Base-by-base conservation (phyloP, 2,888 invertebrate species). In the Smittia aterrima region DNA sequence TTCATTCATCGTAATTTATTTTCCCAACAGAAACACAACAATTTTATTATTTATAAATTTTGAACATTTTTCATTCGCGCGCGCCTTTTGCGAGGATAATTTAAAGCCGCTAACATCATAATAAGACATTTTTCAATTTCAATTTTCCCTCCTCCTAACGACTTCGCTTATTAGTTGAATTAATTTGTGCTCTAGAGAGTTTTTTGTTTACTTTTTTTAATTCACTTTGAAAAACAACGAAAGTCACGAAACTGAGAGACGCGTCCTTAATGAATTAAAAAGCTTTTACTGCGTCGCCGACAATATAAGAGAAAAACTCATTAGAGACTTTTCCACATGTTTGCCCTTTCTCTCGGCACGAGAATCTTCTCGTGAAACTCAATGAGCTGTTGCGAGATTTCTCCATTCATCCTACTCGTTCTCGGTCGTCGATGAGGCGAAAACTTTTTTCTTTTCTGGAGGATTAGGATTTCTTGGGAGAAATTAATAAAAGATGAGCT, bases 21-120 rank as follows among this genome's bases (percentile, higher is more conserved):
- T 40, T 70, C 68, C 25, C 41, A 47, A 16, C 68, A 53, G 25
- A 6, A 47, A 70, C 47, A 53, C 24, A 70, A 70, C 68, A 70
- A 53, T 53, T 67, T 67, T 16, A 53, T 70, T 53, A 70, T 70
- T 70, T 53, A 70, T 70, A 40, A 70, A 70, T 70, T 70, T 53
- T n/a, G n/a, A 47, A 70, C 40, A 70, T 70, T 70, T 70, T 70
- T 53, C 68, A 70, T 47, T 70, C 22, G n/a, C 58, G 38, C 25
- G 9, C 7, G 32, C 32, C 40, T 67, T 40, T 40, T 40, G 16
- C 1, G 38, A 20, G n/a, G 1, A 67, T 67, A 67, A 67, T 67
- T 67, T 20, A 40, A 67, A 3, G 1, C 27, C 40, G 4, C 16
- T 18, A 67, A 41, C 67, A 67, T 67, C 67, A 67, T 41, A n/a